These are phyloP conservation scores for Prenolepis imparis DNA, from an alignment of 2,888 invertebrate genomes.

Conservation along the genomic window DNA sequence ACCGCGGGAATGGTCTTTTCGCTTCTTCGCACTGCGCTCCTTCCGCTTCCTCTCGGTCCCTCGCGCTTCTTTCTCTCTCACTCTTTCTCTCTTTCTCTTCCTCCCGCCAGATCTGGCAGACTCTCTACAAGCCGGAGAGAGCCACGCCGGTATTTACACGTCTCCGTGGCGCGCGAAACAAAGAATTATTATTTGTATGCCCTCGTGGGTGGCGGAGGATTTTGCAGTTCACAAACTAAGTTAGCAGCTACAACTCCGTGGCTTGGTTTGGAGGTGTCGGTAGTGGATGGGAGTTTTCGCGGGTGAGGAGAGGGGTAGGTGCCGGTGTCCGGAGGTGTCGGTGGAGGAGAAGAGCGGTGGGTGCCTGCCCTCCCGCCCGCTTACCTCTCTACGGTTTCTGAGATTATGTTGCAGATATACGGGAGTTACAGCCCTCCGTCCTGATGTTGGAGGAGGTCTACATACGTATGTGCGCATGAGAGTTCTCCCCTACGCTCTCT, in stretches of 20 bases:
- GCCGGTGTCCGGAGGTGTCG: slow-evolving; percentile 61
- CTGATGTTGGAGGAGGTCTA: slow-evolving; percentile 62
- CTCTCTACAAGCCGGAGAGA: slow-evolving; percentile 69
- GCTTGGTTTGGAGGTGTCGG: slow-evolving; percentile 70
- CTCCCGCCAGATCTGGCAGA: slow-evolving; percentile 69
- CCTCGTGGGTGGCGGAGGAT: slow-evolving; percentile 83
- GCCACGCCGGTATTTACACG: slow-evolving; percentile 84
- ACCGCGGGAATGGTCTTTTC: slow-evolving; percentile 82
- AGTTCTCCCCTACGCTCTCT: slow-evolving; percentile 52
- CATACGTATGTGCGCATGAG: slow-evolving; percentile 55
- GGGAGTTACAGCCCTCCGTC: slow-evolving; percentile 75
- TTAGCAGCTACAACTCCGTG: slow-evolving; percentile 82
- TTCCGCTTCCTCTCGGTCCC: slow-evolving; percentile 44
- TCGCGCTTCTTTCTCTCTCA: slow-evolving; percentile 47
- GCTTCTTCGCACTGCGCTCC: slow-evolving; percentile 68
- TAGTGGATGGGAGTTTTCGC: slow-evolving; percentile 56
- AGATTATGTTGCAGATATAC: slow-evolving; percentile 82
- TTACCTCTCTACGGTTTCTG: slow-evolving; percentile 75
- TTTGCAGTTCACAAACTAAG: slow-evolving; percentile 85
- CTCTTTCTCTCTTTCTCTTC: slow-evolving; percentile 45
- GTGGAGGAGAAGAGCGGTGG: slow-evolving; percentile 55
- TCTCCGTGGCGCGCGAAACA: slow-evolving; percentile 82
- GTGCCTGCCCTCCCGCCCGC: slow-evolving; percentile 44
- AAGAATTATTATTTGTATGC: slow-evolving; percentile 86
- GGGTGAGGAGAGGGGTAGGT: slow-evolving; percentile 51